Evolutionary conservation across 2,113 vertebrate genomes (phyloP).

Genomic region (Colistium nudipinnis): DNA sequence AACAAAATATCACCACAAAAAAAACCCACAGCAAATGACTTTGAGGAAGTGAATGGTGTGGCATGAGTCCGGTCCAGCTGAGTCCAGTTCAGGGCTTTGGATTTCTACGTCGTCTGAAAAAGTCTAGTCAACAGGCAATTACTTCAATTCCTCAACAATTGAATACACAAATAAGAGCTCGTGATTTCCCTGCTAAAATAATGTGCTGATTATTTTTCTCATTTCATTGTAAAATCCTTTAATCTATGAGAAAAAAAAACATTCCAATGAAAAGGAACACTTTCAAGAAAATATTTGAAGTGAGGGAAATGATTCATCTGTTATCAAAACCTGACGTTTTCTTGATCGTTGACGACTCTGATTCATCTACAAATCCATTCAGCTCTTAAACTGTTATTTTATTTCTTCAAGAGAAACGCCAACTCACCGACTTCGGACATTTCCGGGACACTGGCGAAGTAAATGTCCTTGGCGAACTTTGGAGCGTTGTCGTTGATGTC

Average conservation of each 20-base stretch:
- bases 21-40: neutral
- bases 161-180: neutral
- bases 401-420: neutral
- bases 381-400: neutral
- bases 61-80: neutral
- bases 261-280: neutral
- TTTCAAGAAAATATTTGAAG: neutral
- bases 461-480: conserved; percentile 91
- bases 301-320: neutral
- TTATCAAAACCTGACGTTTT: neutral
- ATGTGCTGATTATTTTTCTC: neutral
- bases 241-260: neutral
- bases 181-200: neutral
- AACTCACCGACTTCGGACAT: conserved; percentile 97
- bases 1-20: conserved; percentile 7
- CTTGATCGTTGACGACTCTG: neutral
- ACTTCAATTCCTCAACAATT: conserved; percentile 2
- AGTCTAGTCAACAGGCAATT: neutral
- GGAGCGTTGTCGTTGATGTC: conserved; percentile 99
- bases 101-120: neutral
- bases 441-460: conserved; percentile 91
- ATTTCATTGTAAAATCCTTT: neutral
- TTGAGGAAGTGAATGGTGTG: conserved; percentile 5
- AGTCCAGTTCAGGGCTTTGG: neutral
- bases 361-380: neutral